Evolutionary conservation across 2,888 invertebrate genomes (phyloP).

Genomic region (Sinelater perroti): DNA sequence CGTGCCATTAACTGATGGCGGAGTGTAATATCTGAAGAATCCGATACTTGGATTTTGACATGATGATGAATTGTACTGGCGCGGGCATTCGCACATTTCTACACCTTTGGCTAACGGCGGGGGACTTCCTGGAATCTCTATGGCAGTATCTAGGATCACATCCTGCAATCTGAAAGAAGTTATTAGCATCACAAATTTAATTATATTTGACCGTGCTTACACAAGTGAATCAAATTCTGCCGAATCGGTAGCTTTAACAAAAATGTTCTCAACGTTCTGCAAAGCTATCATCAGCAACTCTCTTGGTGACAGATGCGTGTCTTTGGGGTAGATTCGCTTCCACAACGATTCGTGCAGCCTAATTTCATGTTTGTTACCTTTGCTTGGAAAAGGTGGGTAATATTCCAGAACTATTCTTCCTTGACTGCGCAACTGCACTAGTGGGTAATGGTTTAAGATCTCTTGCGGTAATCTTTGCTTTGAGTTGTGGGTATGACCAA

Average conservation of each 20-base stretch:
- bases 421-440: conserved; percentile 82
- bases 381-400: conserved; percentile 61
- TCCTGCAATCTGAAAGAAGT: conserved; percentile 68
- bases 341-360: conserved; percentile 83
- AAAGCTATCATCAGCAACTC: conserved; percentile 91
- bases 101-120: conserved; percentile 80
- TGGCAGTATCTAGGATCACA: conserved; percentile 84
- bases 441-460: conserved; percentile 68
- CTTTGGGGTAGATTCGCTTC: conserved; percentile 62
- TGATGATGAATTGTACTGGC: conserved; percentile 82
- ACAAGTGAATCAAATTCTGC: conserved; percentile 66
- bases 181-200: neutral
- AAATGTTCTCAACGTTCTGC: conserved; percentile 83
- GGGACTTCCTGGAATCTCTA: conserved; percentile 71
- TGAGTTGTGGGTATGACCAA: conserved; percentile 65
- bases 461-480: conserved; percentile 60
- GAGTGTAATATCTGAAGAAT: conserved; percentile 79
- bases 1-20: conserved; percentile 68
- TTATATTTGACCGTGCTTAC: conserved; percentile 57
- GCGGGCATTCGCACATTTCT: conserved; percentile 86
- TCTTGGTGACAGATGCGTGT: conserved; percentile 70
- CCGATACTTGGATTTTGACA: conserved; percentile 91
- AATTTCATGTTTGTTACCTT: conserved; percentile 64
- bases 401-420: conserved; percentile 80
- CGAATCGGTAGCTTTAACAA: conserved; percentile 73